These are phyloP conservation scores for Drosophila sp. DNA, from an alignment of 1,140 invertebrate genomes.

Conservation along the genomic window DNA sequence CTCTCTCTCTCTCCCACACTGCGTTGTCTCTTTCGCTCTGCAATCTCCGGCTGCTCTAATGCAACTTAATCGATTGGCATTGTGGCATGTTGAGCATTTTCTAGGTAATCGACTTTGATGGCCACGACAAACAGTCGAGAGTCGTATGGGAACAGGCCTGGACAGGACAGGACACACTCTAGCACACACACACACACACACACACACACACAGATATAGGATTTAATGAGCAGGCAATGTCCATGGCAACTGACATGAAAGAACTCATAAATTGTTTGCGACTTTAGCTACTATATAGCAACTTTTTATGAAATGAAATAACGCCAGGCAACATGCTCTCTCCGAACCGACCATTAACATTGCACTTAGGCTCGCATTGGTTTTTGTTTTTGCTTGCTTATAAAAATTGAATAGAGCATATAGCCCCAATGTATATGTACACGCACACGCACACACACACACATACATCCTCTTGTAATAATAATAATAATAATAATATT, in stretches of 20 bases:
- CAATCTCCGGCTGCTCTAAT: slow-evolving; percentile 20
- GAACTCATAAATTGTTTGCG: slow-evolving; percentile 62
- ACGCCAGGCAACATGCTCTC: not conserved
- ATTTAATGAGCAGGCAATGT: slow-evolving; percentile 49
- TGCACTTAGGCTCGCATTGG: slow-evolving; percentile 60
- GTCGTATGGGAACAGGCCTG: slow-evolving; percentile 35
- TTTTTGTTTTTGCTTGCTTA: slow-evolving; percentile 70
- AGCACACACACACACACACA: not conserved
- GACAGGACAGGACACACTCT: slow-evolving; percentile 9
- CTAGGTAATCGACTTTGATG: slow-evolving; percentile 78
- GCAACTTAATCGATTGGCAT: slow-evolving; percentile 74
- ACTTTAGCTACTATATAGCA: slow-evolving; percentile 53
- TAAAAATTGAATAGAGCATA: slow-evolving; percentile 69
- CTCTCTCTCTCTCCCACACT: not conserved
- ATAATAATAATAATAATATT: slow-evolving; percentile 49
- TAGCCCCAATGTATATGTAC: too few species aligned
- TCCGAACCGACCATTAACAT: slow-evolving; percentile 28
- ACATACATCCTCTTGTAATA: slow-evolving; percentile 22
- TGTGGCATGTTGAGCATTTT: slow-evolving; percentile 66
- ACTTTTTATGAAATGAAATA: slow-evolving; percentile 39
- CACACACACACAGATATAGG: not conserved
- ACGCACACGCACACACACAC: not conserved
- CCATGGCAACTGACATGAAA: slow-evolving; percentile 45
- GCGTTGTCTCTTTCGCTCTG: not conserved
- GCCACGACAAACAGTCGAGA: slow-evolving; percentile 33